Evolutionary conservation across 2,113 vertebrate species (phyloP).

Genomic region (Dolichallabes microphthalmus): DNA sequence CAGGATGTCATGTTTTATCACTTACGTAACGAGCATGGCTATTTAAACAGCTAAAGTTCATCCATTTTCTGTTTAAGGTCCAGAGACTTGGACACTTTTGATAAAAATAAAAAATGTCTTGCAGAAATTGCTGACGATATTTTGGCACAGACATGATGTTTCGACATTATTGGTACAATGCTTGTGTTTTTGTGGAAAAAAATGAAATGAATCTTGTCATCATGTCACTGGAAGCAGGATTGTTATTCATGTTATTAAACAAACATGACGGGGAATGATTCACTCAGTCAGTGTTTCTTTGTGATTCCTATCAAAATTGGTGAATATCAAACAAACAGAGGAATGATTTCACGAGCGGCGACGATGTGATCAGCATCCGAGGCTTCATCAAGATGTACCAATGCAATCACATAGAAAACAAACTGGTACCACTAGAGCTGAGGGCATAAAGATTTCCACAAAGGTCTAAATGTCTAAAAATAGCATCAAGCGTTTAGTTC

Average conservation of each 20-base stretch:
- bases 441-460: neutral
- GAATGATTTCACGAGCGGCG: neutral
- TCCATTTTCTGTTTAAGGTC: neutral
- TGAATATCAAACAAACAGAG: neutral
- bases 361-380: neutral
- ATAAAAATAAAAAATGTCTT: neutral
- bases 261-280: neutral
- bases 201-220: slow-evolving; percentile 12
- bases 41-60: neutral
- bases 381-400: neutral
- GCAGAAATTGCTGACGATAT: neutral
- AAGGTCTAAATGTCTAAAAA: neutral
- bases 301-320: neutral
- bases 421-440: neutral
- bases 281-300: neutral
- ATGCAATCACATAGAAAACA: neutral
- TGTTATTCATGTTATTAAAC: neutral
- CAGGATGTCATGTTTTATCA: neutral
- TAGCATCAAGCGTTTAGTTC: neutral
- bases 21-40: neutral
- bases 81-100: neutral
- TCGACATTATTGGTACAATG: neutral
- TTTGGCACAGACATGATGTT: neutral
- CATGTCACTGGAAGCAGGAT: slow-evolving; percentile 5
- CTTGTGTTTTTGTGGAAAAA: neutral